Conservation (phyloP, 1,140 invertebrate genomes). For the Teleopsis dalmanni region DNA sequence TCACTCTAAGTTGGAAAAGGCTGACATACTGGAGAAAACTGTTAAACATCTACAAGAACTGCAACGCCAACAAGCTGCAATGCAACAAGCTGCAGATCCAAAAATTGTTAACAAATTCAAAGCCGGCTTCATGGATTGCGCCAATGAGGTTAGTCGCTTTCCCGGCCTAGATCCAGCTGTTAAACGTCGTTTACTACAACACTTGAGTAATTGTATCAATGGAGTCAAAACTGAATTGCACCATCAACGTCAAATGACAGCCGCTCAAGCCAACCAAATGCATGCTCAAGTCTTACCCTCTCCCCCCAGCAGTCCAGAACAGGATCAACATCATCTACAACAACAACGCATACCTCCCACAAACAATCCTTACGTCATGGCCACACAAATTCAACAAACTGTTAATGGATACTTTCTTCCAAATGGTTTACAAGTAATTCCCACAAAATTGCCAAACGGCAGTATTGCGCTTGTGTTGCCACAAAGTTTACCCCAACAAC, state of each 20-base stretch:
- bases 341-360: slow-evolving; percentile 46
- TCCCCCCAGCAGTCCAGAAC: slow-evolving; percentile 43
- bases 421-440: slow-evolving; percentile 68
- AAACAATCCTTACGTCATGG: slow-evolving; percentile 23
- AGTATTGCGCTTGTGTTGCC: slow-evolving; percentile 73
- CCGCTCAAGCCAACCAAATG: slow-evolving; percentile 21
- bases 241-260: slow-evolving; percentile 37
- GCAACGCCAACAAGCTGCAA: slow-evolving; percentile 64
- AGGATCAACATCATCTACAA: slow-evolving; percentile 44
- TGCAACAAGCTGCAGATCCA: slow-evolving; percentile 68
- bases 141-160: slow-evolving; percentile 72
- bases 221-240: slow-evolving; percentile 43
- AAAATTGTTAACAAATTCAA: slow-evolving; percentile 75
- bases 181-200: slow-evolving; percentile 62
- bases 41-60: slow-evolving; percentile 84
- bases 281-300: slow-evolving; percentile 46
- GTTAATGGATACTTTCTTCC: slow-evolving; percentile 52
- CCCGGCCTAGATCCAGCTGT: slow-evolving; percentile 63
- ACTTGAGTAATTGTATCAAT: slow-evolving; percentile 62
- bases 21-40: slow-evolving; percentile 94
- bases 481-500: slow-evolving; percentile 41
- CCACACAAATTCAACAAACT: slow-evolving; percentile 50
- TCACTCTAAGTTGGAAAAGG: slow-evolving; percentile 93
- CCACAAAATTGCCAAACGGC: slow-evolving; percentile 69
- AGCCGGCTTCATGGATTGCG: slow-evolving; percentile 81